Evolutionary conservation across 2,888 invertebrate species (phyloP).

Genomic region (Thymelicus acteon): DNA sequence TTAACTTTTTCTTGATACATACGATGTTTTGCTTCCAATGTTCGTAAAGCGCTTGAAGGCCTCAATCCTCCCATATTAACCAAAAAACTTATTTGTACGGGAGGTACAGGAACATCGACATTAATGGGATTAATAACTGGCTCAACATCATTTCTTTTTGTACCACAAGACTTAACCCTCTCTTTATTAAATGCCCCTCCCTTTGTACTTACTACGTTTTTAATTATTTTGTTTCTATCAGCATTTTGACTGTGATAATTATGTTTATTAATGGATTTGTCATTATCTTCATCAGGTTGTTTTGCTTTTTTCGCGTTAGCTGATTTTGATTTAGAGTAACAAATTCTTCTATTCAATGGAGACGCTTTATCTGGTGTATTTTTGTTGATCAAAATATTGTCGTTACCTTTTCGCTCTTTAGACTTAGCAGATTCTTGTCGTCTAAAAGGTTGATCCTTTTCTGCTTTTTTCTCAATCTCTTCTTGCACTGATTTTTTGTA

Average conservation of each 20-base stretch:
- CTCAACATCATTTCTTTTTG: constrained; percentile 29
- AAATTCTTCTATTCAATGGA: constrained; percentile 49
- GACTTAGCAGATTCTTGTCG: constrained; percentile 46
- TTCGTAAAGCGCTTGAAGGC: constrained; percentile 64
- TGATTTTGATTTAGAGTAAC: constrained; percentile 57
- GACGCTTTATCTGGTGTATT: constrained; percentile 48
- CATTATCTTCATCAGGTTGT: constrained; percentile 40
- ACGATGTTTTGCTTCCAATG: constrained; percentile 73
- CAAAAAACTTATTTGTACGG: constrained; percentile 72
- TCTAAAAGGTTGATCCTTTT: constrained; percentile 49
- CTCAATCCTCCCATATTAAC: constrained; percentile 67
- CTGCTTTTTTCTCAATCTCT: constrained; percentile 56
- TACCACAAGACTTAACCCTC: constrained; percentile 19
- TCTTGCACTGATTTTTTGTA: constrained; percentile 67
- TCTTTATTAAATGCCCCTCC: constrained; percentile 2
- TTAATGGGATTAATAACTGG: constrained; percentile 36
- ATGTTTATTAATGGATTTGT: background rate
- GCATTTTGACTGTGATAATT: constrained; percentile 40
- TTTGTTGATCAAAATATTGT: constrained; percentile 67
- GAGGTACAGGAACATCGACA: constrained; percentile 52
- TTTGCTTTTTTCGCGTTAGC: constrained; percentile 51
- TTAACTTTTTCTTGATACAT: constrained; percentile 76
- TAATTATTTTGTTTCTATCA: constrained; percentile 37
- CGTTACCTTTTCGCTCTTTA: constrained; percentile 45
- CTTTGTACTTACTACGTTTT: constrained; percentile 37